Conservation (phyloP, 2,797 vertebrate genomes). For the Myotis daubentonii region DNA sequence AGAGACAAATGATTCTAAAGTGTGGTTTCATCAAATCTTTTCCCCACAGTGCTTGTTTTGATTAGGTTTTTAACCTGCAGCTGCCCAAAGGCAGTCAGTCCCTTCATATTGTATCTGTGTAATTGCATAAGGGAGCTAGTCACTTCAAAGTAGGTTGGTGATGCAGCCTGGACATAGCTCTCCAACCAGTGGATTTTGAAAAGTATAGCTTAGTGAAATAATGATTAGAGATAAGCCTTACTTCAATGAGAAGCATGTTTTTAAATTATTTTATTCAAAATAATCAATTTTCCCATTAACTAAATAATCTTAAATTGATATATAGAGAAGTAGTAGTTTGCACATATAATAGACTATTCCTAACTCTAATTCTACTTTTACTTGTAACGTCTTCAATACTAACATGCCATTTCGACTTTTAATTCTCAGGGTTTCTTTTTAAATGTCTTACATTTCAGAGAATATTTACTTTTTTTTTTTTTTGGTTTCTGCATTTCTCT, state of each 20-base stretch:
- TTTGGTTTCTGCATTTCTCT: conserved; percentile 85
- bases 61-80: conserved; percentile 35
- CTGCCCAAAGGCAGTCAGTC: background rate
- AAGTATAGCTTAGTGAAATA: conserved; percentile 35
- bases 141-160: background rate
- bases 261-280: conserved; percentile 50
- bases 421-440: conserved; percentile 78
- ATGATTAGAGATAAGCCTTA: conserved; percentile 33
- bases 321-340: conserved; percentile 25
- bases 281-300: conserved; percentile 34
- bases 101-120: background rate
- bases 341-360: conserved; percentile 66
- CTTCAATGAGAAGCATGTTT: conserved; percentile 40
- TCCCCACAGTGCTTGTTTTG: conserved; percentile 14
- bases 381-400: conserved; percentile 72
- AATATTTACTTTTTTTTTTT: conserved; percentile 78
- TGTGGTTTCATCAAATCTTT: conserved; percentile 11
- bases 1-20: conserved; percentile 5
- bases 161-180: background rate
- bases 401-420: conserved; percentile 78
- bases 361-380: conserved; percentile 63
- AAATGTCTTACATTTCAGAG: conserved; percentile 76
- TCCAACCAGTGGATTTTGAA: conserved; percentile 53
- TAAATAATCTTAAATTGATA: conserved; percentile 53
- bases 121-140: background rate